A percentile compares a stretch with the other conserved stretches of the same genome.
These are phyloP conservation scores for Phenganax subtilis DNA, from an alignment of 92 coral and sea anemone species.

Conservation along the genomic window DNA sequence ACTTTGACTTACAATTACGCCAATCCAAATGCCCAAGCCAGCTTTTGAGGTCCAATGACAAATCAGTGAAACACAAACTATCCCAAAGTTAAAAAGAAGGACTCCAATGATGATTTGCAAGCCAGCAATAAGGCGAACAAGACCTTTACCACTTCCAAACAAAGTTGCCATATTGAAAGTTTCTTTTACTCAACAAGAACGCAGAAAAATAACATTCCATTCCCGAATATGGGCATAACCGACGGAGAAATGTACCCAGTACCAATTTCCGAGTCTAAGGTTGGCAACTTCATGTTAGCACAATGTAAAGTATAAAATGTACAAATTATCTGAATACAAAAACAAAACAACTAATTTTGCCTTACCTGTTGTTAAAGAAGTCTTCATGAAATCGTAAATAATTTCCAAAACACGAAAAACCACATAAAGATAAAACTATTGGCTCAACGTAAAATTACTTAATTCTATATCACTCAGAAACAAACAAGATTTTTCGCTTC, in stretches of 20 bases:
- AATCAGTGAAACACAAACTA: conserved; percentile 10
- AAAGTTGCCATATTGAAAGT: conserved; percentile 31
- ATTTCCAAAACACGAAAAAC: too few relatives aligned
- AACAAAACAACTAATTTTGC: too few relatives aligned
- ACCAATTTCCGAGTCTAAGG: background rate
- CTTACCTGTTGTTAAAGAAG: too few relatives aligned
- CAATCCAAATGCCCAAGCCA: conserved; percentile 40
- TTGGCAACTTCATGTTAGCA: background rate
- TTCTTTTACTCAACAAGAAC: conserved; percentile 13
- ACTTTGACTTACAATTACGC: conserved; percentile 15
- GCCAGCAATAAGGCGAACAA: conserved; percentile 33
- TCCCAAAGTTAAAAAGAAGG: conserved; percentile 28
- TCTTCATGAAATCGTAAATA: too few relatives aligned
- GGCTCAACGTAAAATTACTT: too few relatives aligned
- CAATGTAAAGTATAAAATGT: background rate
- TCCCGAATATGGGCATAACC: conserved; percentile 24
- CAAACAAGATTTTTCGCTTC: background rate
- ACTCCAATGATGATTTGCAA: conserved; percentile 29
- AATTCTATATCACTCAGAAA: background rate
- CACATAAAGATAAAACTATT: too few relatives aligned
- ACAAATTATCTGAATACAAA: too few relatives aligned
- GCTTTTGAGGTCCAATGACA: conserved; percentile 40
- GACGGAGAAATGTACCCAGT: conserved; percentile 1
- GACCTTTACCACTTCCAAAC: conserved; percentile 41
- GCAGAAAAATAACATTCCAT: conserved; percentile 29